These are phyloP conservation scores for Cyclophora punctaria DNA, from an alignment of 2,888 invertebrate genomes.

Conservation along the genomic window DNA sequence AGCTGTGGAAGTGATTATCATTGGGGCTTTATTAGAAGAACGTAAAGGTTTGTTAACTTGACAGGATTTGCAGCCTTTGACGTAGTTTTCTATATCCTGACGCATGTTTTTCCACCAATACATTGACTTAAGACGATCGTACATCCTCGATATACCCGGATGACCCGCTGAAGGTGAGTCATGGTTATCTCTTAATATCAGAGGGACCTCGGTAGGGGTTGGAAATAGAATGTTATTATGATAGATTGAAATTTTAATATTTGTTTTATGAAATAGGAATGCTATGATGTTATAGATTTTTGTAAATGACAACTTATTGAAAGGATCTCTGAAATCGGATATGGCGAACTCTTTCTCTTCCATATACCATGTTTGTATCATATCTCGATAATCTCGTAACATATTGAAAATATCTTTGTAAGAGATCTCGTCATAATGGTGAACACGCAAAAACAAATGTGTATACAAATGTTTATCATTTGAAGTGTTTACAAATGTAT, in stretches of 20 bases:
- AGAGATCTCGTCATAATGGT: neutral
- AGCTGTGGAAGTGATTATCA: conserved; percentile 22
- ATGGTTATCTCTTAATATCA: conserved; percentile 20
- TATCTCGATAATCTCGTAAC: conserved; percentile 1
- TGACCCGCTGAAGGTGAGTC: conserved; percentile 21
- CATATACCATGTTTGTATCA: too few species aligned
- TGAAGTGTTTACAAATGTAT: neutral
- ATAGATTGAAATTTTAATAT: conserved; percentile 15
- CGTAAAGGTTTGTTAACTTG: conserved; percentile 20
- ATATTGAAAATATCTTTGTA: neutral
- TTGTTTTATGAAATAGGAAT: conserved; percentile 7
- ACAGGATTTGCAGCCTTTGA: conserved; percentile 15
- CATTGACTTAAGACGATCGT: conserved; percentile 13
- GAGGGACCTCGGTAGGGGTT: conserved; percentile 11
- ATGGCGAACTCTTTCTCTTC: neutral
- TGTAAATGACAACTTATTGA: conserved; percentile 7
- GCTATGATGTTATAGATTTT: conserved; percentile 21
- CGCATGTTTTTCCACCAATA: conserved; percentile 19
- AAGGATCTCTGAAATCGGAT: conserved; percentile 11
- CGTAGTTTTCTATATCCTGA: conserved; percentile 17
- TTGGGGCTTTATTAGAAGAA: conserved; percentile 15
- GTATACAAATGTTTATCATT: neutral
- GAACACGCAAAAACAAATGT: neutral
- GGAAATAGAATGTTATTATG: conserved; percentile 14
- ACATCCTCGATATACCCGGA: conserved; percentile 15